Evolutionary conservation across 2,888 invertebrate genomes (phyloP), one percentile per base, ranked within the genome.

Genomic region (Eudemis profundana): DNA sequence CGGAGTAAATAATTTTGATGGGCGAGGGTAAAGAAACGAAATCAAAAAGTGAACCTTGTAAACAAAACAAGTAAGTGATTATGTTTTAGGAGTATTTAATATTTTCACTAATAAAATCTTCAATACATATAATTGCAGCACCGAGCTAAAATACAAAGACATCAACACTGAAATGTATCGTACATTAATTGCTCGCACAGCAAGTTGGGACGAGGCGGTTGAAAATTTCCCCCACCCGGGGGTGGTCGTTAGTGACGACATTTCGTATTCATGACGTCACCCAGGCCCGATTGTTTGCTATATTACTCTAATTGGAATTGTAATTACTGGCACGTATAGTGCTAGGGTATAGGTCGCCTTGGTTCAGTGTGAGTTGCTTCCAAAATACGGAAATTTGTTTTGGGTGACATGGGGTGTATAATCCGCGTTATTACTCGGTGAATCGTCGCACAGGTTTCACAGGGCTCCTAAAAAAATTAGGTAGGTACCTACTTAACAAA

Each of bases 271-370:
- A 91, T 90, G 89, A 88, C 90, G 89, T 86, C 86, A 86, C 84
- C 85, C 87, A 84, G 79, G 86, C 87, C 87, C 91, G 89, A 90
- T 92, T 91, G 91, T 92, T 92, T 92, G 92, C 90, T 89, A 90
- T 91, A 90, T 91, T 90, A 91, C 86, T 89, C 89, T 91, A 92
- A 92, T 91, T 92, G 91, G 84, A 85, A 91, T 90, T 90, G 90
- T 89, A 90, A 91, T 87, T 89, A 89, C 85, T 81, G 75, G 84
- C 83, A 87, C 84, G 85, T 84, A 88, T 84, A 84, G 81, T 73
- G 78, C 75, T 68, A 67, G 70, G 64, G 61, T 61, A 69, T 81
- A 85, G 83, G 83, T 82, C 85, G 75, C 78, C 72, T 73, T 76
- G 72, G 74, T 75, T 69, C 68, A 75, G 36, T 59, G 33, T 33